These are phyloP conservation scores for Geophilus truncorum DNA, from an alignment of 2,888 invertebrate species.

Conservation along the genomic window DNA sequence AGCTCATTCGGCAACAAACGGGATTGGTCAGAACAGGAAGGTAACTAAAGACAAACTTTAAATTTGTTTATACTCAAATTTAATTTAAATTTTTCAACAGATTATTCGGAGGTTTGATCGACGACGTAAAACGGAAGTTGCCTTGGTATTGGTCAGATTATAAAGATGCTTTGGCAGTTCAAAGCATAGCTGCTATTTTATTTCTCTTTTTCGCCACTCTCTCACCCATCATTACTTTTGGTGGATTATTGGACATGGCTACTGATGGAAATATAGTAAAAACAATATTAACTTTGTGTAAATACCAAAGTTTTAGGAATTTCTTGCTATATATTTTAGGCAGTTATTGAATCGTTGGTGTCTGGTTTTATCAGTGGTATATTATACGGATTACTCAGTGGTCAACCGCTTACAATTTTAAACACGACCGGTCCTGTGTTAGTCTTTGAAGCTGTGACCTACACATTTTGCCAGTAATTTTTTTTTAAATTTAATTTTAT, in stretches of 20 bases:
- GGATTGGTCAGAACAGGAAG: constrained; percentile 40
- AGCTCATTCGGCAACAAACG: constrained; percentile 36
- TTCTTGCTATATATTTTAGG: constrained; percentile 44
- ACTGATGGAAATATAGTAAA: constrained; percentile 52
- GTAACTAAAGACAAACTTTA: background rate
- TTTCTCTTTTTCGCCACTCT: constrained; percentile 55
- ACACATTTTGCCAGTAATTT: constrained; percentile 43
- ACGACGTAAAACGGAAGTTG: constrained; percentile 53
- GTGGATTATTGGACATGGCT: constrained; percentile 53
- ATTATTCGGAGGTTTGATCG: constrained; percentile 53
- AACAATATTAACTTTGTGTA: background rate
- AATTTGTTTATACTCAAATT: background rate
- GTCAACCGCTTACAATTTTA: constrained; percentile 52
- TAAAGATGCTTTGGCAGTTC: constrained; percentile 50
- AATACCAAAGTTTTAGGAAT: background rate
- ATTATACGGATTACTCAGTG: constrained; percentile 45
- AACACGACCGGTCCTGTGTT: constrained; percentile 53
- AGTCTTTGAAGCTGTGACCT: constrained; percentile 52
- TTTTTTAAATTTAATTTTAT: background rate
- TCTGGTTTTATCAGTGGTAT: constrained; percentile 50
- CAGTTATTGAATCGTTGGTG: constrained; percentile 55
- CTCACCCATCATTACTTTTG: constrained; percentile 56
- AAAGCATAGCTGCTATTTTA: constrained; percentile 52
- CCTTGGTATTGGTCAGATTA: constrained; percentile 51
- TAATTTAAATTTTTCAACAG: constrained; percentile 40